These are phyloP conservation scores for Oreamnos americanus DNA, from an alignment of 2,113 vertebrate species.

Conservation along the genomic window DNA sequence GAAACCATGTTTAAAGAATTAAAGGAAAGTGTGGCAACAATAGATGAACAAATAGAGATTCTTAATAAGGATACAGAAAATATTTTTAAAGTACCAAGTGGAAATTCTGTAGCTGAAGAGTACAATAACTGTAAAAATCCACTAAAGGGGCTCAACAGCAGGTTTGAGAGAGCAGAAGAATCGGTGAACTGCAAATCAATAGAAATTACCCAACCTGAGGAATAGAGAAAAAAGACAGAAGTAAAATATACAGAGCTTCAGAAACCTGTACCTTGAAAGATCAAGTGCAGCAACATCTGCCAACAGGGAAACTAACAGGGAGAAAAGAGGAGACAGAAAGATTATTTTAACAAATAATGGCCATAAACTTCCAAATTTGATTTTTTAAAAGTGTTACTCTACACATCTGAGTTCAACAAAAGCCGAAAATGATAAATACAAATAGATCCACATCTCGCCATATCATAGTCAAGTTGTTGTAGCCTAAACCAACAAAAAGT, in stretches of 20 bases:
- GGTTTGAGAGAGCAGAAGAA: neutral
- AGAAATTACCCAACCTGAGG: neutral
- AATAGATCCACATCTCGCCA: neutral
- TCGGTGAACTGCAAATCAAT: neutral
- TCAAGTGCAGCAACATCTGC: neutral
- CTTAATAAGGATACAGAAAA: neutral
- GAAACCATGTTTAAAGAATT: neutral
- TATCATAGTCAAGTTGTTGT: neutral
- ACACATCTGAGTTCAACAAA: neutral
- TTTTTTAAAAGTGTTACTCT: neutral
- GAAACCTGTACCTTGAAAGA: neutral
- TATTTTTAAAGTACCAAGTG: neutral
- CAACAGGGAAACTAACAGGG: neutral
- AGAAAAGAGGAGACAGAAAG: neutral
- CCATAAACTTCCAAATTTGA: neutral
- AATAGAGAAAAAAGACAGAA: neutral
- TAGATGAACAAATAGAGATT: neutral
- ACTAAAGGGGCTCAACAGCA: neutral
- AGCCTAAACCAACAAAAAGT: neutral
- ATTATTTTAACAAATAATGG: neutral
- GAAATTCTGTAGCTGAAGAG: neutral
- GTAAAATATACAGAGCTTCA: neutral
- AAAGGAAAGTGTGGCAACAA: neutral
- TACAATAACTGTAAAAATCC: neutral
- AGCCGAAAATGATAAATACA: neutral